Evolutionary conservation across 2,113 vertebrate genomes (phyloP), one percentile per base, ranked within the genome.

Genomic region (Syrrhaptes paradoxus): DNA sequence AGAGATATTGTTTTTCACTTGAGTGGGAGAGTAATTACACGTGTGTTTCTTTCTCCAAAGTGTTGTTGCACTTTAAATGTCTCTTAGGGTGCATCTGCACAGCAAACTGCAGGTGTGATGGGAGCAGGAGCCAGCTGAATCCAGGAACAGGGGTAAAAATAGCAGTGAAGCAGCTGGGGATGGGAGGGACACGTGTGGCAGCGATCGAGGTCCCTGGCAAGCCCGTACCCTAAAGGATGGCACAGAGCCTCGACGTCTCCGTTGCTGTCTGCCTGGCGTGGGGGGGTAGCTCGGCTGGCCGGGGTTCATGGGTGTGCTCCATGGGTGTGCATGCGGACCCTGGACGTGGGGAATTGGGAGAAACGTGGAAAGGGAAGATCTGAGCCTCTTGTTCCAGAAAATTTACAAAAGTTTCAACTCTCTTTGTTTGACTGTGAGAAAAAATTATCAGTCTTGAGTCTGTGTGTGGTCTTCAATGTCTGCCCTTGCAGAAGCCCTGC

Each of bases 21-120:
- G 85, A 93, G 90, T 78, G 76, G 92, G 93, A 92, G 93, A 75
- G 41, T 86, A 91, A 91, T 96, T 95, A 74, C 90, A 92, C 0
- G 2, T 93, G 79, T 72, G 59, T 58, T 90, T 77, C 93, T 86
- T 85, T 90, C 61, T 72, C 51, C 45, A n/a, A 68, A 68, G 41
- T 80, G 52, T 84, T 88, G 72, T 74, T 79, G 91, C 74, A 15
- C 85, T 96, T 58, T 4, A 58, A 78, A 22, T 59, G 41, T 90
- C 90, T 95, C 38, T 55, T 71, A 49, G 71, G 78, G 74, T 67
- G 45, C 43, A 36, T 80, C 49, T 87, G 81, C 32, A 17, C 73
- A 91, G 90, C 78, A 76, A n/a, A 49, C 90, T 83, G 79, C 80
- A 96, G 95, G 90, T 90, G 83, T 71, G 91, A 5, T 21, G 71